Evolutionary conservation across 2,888 invertebrate species (phyloP).

Genomic region (Cheilosia scutellata): DNA sequence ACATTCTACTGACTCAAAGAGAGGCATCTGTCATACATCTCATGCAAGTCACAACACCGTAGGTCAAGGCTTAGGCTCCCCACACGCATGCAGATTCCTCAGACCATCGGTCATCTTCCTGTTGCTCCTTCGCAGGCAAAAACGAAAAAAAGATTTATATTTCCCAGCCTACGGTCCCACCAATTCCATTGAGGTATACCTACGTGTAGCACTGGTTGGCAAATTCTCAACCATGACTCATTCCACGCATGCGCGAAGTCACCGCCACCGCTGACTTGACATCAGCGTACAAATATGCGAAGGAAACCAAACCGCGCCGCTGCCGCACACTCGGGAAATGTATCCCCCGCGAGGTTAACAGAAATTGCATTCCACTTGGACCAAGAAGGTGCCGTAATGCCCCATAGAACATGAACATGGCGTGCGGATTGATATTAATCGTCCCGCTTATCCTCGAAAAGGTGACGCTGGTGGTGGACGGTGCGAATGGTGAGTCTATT

Average conservation of each 20-base stretch:
- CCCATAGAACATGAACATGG: slow-evolving; percentile 64
- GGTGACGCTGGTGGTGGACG: background rate
- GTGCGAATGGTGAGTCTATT: slow-evolving; percentile 3
- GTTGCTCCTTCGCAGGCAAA: slow-evolving; percentile 37
- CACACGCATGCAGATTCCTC: slow-evolving; percentile 30
- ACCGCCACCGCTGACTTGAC: slow-evolving; percentile 46
- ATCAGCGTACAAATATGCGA: slow-evolving; percentile 70
- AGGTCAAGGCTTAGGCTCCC: slow-evolving; percentile 62
- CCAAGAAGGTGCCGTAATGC: slow-evolving; percentile 68
- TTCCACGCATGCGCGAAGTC: slow-evolving; percentile 36
- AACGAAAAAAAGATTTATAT: slow-evolving; percentile 41
- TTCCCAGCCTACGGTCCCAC: slow-evolving; percentile 8
- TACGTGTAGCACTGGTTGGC: slow-evolving; percentile 2
- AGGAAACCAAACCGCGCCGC: slow-evolving; percentile 13
- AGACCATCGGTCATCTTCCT: slow-evolving; percentile 58
- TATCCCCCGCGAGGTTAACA: slow-evolving; percentile 39
- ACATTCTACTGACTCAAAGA: slow-evolving; percentile 62
- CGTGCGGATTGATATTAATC: slow-evolving; percentile 72
- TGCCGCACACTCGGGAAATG: background rate
- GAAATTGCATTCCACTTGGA: slow-evolving; percentile 59
- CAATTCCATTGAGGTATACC: slow-evolving; percentile 26
- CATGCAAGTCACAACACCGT: slow-evolving; percentile 41
- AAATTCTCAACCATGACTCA: slow-evolving; percentile 43
- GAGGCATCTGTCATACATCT: background rate
- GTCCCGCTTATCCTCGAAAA: slow-evolving; percentile 27